Percentiles rank a stretch among this genome's conserved stretches.
These are phyloP conservation scores for Synanceia verrucosa DNA, from an alignment of 2,797 vertebrate genomes.

Conservation along the genomic window DNA sequence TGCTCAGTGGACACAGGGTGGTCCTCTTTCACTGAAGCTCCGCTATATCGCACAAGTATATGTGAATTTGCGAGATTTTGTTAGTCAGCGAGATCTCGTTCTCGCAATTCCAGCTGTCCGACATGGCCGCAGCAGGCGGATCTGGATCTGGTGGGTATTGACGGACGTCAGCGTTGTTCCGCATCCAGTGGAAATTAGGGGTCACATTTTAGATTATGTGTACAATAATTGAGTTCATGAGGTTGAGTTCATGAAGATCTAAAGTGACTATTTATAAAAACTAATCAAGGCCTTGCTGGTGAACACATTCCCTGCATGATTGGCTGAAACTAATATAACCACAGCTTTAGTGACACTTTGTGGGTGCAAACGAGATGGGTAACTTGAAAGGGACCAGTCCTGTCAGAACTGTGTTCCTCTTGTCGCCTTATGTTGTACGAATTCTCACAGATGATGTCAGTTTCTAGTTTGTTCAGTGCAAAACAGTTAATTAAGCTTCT, in stretches of 20 bases:
- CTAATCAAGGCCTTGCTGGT: conserved; percentile 25
- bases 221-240: conserved; percentile 27
- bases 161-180: no score
- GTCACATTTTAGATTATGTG: conserved; percentile 15
- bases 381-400: conserved; percentile 12
- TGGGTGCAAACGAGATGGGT: background rate
- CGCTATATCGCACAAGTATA: no score
- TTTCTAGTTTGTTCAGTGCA: conserved; percentile 35
- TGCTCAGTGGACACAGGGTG: no score
- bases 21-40: no score
- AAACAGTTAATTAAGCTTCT: conserved; percentile 67
- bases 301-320: conserved; percentile 28
- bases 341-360: conserved; percentile 8
- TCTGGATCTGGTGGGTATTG: no score
- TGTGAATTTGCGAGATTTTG: no score
- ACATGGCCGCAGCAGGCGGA: no score
- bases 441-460: conserved; percentile 12
- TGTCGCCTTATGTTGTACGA: conserved; percentile 9
- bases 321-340: conserved; percentile 25
- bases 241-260: conserved; percentile 21
- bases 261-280: conserved; percentile 47
- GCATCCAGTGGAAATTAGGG: no score
- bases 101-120: no score
- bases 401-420: background rate
- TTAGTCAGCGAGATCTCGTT: no score